Evolutionary conservation across 2,888 invertebrate genomes (phyloP).

Genomic region (Nebria salina): DNA sequence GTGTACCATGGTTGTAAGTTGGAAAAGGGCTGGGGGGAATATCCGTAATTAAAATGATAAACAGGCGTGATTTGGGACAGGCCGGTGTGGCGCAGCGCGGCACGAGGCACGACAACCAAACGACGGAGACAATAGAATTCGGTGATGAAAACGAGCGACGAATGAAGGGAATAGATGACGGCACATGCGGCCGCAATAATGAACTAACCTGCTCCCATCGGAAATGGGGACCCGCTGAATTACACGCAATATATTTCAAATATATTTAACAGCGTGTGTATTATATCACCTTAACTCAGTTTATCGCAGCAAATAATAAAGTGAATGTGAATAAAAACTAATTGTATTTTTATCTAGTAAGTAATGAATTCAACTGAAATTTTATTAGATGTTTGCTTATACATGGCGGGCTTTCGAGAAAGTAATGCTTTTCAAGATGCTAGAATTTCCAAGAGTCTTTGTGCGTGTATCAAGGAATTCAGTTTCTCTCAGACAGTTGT

Average conservation of each 20-base stretch:
- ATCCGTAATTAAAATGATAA: conserved; percentile 46
- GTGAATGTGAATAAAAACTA: neutral
- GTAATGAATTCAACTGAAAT: no score
- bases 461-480: neutral
- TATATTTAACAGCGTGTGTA: neutral
- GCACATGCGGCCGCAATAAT: conserved; percentile 15
- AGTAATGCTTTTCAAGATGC: neutral
- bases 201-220: neutral
- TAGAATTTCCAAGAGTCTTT: conserved; percentile 13
- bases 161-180: conserved; percentile 13
- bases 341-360: no score
- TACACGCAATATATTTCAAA: neutral
- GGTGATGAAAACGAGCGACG: conserved; percentile 20
- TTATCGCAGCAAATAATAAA: neutral
- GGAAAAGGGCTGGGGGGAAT: conserved; percentile 12
- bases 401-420: no score
- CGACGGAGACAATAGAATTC: conserved; percentile 14
- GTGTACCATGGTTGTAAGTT: neutral
- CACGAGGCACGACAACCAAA: neutral
- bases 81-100: neutral
- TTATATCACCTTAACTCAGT: neutral
- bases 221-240: neutral
- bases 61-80: conserved; percentile 38
- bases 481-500: conserved; percentile 5
- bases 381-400: no score